Evolutionary conservation across 1,140 invertebrate species (phyloP), one percentile per base, ranked within the genome.

Genomic region (Nomia melanderi): DNA sequence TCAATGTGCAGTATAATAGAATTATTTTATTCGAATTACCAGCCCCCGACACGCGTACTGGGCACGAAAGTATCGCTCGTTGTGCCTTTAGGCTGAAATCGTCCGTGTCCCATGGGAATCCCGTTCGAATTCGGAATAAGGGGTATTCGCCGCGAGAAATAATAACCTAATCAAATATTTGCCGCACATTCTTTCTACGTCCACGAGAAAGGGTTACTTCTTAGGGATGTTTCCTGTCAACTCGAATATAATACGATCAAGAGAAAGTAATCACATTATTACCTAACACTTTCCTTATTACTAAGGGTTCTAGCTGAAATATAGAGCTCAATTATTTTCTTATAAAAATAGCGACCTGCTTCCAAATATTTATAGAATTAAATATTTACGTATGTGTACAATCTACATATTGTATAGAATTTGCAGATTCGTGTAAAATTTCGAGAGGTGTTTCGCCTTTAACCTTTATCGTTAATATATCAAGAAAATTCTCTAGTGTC

Each of bases 111-210:
- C 39, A 1, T 8, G 39, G 67, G 74, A 78, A 44, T 78, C 47
- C n/a, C 29, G 20, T 20, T 3, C 8, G 41, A 56, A 65, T 50
- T 33, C 53, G 12, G 41, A 23, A 36, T 23, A 47, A 77, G 64
- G 27, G 66, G 12, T 23, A 56, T 53, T 7, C 6, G 6, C 31
- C 39, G n/a, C 27, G 31, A 23, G 41, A 69, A 60, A 67, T 83
- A 83, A 83, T 71, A 56, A 59, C 31, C n/a, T 50, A n/a, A 27
- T 39, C 77, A 84, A 84, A 84, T 84, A 84, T 84, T 84, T 83
- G 67, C 23, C 8, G 11, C 36, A 20, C 39, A 25, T 11, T 53
- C 41, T 53, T 50, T 11, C 27, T 11, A 53, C 33, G 47, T 29
- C n/a, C 17, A 9, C 11, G 47, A 23, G 31, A 44, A 33, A 64